phyloP scores from a whole-genome alignment of 2,113 vertebrate species.

The Dissostichus mawsoni region DNA sequence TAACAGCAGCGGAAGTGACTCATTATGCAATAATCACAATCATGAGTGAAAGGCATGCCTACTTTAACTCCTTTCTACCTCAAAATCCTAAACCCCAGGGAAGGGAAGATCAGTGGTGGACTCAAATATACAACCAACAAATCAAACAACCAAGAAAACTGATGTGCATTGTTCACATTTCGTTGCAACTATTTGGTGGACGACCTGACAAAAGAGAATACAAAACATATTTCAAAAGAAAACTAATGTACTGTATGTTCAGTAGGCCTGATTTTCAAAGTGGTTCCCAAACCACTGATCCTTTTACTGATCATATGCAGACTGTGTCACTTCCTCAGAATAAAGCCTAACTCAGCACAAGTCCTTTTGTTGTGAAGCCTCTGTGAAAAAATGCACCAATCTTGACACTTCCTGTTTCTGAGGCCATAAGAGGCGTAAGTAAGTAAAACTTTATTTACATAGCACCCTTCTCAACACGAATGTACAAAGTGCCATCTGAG shows the following conservation, averaged over 20 bases:
- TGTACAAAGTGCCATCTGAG: slow-evolving; percentile 5
- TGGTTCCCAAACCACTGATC: background rate
- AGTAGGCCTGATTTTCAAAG: background rate
- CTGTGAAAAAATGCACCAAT: background rate
- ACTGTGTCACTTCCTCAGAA: background rate
- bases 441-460: no score
- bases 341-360: background rate
- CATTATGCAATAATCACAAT: background rate
- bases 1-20: background rate
- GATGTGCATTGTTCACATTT: background rate
- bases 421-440: background rate
- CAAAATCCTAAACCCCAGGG: background rate
- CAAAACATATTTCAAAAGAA: background rate
- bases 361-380: background rate
- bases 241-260: background rate
- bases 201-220: no score
- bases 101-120: background rate
- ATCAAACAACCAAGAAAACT: background rate
- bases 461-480: no score
- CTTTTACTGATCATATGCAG: background rate
- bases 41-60: background rate
- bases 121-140: background rate
- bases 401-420: slow-evolving; percentile 1
- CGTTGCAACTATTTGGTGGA: background rate
- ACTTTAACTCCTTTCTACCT: background rate